These are phyloP conservation scores for Trimorus sp. DNA, from an alignment of 2,888 invertebrate genomes.

Conservation along the genomic window DNA sequence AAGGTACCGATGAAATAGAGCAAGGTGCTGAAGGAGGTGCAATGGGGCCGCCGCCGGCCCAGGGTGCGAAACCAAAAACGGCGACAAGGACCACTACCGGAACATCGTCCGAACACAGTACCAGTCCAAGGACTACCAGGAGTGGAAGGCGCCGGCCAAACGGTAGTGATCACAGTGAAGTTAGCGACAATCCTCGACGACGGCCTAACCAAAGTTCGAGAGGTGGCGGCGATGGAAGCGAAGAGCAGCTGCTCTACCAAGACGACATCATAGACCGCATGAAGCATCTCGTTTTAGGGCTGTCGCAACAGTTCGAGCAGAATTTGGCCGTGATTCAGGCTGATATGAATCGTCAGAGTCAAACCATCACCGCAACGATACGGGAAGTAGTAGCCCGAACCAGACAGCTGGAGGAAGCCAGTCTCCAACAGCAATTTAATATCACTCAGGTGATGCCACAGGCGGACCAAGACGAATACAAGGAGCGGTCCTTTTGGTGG, in stretches of 20 bases:
- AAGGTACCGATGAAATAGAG: too few species aligned
- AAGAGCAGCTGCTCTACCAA: neutral
- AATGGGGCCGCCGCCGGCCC: too few species aligned
- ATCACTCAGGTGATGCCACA: neutral
- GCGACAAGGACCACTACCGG: too few species aligned
- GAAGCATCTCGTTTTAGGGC: neutral
- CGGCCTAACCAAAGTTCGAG: too few species aligned
- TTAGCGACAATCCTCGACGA: too few species aligned
- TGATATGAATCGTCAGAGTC: neutral
- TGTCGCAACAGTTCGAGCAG: conserved; percentile 1
- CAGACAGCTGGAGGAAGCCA: neutral
- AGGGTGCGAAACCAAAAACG: too few species aligned
- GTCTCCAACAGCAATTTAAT: neutral
- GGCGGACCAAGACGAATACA: neutral
- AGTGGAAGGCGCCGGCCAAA: too few species aligned
- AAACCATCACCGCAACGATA: neutral
- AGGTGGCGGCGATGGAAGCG: neutral
- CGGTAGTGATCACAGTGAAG: too few species aligned
- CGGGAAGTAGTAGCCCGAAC: neutral
- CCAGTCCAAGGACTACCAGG: too few species aligned
- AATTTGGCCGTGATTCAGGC: neutral
- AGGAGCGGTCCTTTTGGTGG: neutral
- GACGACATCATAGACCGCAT: neutral
- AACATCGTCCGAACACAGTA: too few species aligned
- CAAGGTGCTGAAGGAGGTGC: too few species aligned